Conservation (phyloP, 2,113 vertebrate genomes). For the Prunella fulvescens region DNA sequence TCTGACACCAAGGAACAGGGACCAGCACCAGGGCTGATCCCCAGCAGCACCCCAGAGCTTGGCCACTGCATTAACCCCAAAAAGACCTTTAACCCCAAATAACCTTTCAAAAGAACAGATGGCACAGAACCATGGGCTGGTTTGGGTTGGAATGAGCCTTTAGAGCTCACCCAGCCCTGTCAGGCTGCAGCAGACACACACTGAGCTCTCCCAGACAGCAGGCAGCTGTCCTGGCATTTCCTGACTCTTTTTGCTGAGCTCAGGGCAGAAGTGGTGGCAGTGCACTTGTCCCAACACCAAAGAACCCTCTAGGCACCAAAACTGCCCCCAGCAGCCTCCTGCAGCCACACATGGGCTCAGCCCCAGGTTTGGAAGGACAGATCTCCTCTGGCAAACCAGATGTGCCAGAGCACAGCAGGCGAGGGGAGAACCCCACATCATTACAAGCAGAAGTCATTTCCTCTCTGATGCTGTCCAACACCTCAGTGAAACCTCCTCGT, state of each 20-base stretch:
- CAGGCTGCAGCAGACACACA: neutral
- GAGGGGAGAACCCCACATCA: neutral
- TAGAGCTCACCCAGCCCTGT: fast-evolving
- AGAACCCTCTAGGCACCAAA: neutral
- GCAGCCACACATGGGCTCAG: neutral
- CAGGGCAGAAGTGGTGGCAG: neutral
- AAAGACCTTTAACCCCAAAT: neutral
- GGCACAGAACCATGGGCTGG: fast-evolving
- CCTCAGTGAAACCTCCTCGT: neutral
- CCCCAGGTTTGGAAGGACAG: neutral
- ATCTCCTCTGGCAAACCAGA: neutral
- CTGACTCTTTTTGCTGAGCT: neutral
- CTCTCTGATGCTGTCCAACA: neutral
- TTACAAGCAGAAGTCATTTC: neutral
- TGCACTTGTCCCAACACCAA: neutral
- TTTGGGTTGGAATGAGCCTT: neutral
- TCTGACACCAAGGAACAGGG: no score
- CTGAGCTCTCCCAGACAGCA: neutral
- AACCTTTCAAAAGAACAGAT: neutral
- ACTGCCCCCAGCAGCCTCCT: neutral
- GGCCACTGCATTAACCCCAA: neutral
- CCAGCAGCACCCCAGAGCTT: neutral
- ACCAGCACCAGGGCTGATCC: neutral
- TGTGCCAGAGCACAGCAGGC: neutral
- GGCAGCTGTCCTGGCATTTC: neutral